Evolutionary conservation across 2,888 invertebrate species (phyloP), one percentile per base, ranked within the genome.

Genomic region (Ormyrus thymus): DNA sequence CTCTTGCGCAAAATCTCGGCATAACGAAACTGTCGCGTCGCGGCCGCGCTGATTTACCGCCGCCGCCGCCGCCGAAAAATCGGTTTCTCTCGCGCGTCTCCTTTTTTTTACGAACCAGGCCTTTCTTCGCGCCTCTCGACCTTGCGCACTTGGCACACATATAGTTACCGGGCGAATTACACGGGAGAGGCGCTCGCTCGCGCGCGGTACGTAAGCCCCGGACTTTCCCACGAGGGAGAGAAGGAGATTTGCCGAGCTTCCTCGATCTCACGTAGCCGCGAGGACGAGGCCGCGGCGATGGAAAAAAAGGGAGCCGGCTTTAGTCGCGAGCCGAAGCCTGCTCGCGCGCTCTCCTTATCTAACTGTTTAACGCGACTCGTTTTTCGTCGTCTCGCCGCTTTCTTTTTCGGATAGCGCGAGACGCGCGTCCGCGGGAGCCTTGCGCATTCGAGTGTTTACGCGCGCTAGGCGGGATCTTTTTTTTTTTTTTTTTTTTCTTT

Each of bases 61-160:
- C 29, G 29, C 29, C 70, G 45, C 46, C 46, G 6, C 13, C 2
- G 11, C 4, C 55, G 45, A 46, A 69, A 56, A 69, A 29, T n/a
- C 9, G 7, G 29, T 29, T 29, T 29, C 29, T 29, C 29, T 2
- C 13, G 5, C 58, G 45, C 53, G n/a, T n/a, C 15, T 53, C n/a
- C n/a, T 9, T 11, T 29, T 55, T 65, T 65, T 65, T 74, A 65
- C 65, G 56, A 56, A 15, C 74, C 58, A 58, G 45, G 1, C 29
- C 1, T 29, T 1, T 29, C 29, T 29, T n/a, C 59, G 48, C 15
- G 9, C 15, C 46, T 46, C 10, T 43, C 59, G 74, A 65, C 74
- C 74, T 66, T 74, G 74, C 29, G 73, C 55, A 64, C 64, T 73
- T 73, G 65, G 65, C 66, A 74, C 65, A 58, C 15, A 65, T 65